Conservation (phyloP, 2,888 invertebrate genomes). For the Torymus aiolomorphi region DNA sequence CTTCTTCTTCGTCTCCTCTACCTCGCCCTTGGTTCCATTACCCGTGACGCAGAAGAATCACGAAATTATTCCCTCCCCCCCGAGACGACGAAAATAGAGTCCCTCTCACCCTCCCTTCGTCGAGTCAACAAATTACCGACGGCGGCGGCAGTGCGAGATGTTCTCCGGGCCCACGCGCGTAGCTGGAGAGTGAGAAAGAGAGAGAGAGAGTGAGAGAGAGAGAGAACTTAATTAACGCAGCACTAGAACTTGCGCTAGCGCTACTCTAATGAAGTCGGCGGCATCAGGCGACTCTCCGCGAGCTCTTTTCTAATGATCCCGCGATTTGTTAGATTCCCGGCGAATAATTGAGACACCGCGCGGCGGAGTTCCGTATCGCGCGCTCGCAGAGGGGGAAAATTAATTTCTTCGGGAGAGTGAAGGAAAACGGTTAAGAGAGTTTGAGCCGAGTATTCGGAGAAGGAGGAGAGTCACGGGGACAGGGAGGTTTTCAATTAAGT, state of each 20-base stretch:
- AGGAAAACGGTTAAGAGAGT: no score
- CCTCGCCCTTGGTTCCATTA: background rate
- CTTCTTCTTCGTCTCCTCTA: background rate
- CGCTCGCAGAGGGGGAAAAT: no score
- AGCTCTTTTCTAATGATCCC: no score
- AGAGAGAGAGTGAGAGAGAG: background rate
- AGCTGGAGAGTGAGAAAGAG: background rate
- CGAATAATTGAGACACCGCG: no score
- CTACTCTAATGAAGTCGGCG: constrained; percentile 26
- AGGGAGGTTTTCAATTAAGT: no score
- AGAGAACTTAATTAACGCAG: constrained; percentile 29
- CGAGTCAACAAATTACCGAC: constrained; percentile 8
- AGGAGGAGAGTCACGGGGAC: no score
- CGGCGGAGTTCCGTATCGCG: no score
- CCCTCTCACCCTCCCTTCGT: no score
- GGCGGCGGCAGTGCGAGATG: background rate
- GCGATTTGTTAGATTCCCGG: no score
- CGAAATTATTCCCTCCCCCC: constrained; percentile 13
- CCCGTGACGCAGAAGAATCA: constrained; percentile 6
- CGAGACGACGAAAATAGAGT: background rate
- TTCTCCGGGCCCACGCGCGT: background rate
- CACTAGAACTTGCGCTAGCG: background rate
- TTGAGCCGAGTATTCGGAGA: no score
- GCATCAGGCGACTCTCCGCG: background rate
- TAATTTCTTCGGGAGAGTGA: no score